Conservation (phyloP, 1,140 invertebrate species). For the Magallana ariakensis region DNA sequence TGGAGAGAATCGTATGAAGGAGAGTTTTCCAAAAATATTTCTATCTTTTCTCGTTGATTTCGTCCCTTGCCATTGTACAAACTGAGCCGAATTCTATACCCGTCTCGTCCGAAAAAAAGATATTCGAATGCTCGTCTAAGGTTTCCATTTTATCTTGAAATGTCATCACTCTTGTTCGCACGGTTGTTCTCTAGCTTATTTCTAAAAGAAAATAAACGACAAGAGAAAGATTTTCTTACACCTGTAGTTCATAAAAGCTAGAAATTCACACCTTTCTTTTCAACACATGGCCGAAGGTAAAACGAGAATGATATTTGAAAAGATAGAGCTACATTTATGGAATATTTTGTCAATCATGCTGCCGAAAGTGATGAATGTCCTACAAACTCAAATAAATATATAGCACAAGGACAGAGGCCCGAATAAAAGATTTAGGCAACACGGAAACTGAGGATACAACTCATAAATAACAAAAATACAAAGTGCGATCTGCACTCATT, state of each 20-base stretch:
- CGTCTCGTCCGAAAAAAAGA: background rate
- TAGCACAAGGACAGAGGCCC: background rate
- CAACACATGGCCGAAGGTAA: constrained; percentile 29
- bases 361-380: constrained; percentile 34
- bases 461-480: background rate
- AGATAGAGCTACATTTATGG: constrained; percentile 36
- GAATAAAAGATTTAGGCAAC: background rate
- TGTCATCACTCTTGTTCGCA: constrained; percentile 30
- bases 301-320: constrained; percentile 22
- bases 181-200: constrained; percentile 22
- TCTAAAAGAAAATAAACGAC: constrained; percentile 33
- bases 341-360: constrained; percentile 25
- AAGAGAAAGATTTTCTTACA: constrained; percentile 7
- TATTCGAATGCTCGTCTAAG: background rate
- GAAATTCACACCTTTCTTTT: constrained; percentile 36
- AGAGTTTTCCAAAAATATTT: background rate
- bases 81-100: background rate
- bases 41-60: constrained; percentile 1
- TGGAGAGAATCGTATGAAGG: background rate
- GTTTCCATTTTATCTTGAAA: constrained; percentile 37
- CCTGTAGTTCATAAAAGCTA: constrained; percentile 27
- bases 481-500: background rate
- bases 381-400: constrained; percentile 3
- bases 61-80: background rate
- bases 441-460: background rate